Percentiles rank a stretch among this genome's conserved stretches.
phyloP scores from a whole-genome alignment of 2,888 invertebrate genomes.

The Pheosia tremula region DNA sequence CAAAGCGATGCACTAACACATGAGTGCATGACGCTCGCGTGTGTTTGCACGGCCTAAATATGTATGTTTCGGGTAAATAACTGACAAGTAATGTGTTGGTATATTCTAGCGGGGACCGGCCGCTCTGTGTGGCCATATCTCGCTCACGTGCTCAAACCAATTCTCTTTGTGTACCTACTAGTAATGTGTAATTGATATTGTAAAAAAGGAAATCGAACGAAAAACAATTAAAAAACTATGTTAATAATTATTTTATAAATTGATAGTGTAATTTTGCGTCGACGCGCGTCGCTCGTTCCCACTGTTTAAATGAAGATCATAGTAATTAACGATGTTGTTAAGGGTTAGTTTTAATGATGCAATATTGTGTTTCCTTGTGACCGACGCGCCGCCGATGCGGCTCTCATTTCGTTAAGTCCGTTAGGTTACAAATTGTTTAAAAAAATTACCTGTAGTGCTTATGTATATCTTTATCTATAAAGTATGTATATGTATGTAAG shows the following conservation, averaged over 20 bases:
- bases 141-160: constrained; percentile 4
- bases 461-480: constrained; percentile 64
- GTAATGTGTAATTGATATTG: constrained; percentile 15
- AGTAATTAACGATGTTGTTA: constrained; percentile 10
- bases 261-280: constrained; percentile 44
- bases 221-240: constrained; percentile 38
- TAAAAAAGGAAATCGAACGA: constrained; percentile 39
- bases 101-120: not conserved
- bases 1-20: not conserved
- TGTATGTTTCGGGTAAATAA: not conserved
- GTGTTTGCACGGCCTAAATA: not conserved
- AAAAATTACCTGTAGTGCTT: constrained; percentile 77
- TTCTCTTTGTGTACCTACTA: constrained; percentile 4
- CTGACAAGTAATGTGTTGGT: constrained; percentile 1
- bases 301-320: constrained; percentile 16
- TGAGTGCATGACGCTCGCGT: not conserved
- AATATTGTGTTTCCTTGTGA: constrained; percentile 34
- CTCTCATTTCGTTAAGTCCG: constrained; percentile 55
- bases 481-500: constrained; percentile 78
- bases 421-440: constrained; percentile 59
- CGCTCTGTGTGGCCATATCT: constrained; percentile 1
- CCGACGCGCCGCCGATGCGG: constrained; percentile 33
- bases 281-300: constrained; percentile 18
- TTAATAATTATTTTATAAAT: constrained; percentile 62
- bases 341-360: constrained; percentile 33